Conservation (phyloP, 2,888 invertebrate species). For the Acronicta alni region DNA sequence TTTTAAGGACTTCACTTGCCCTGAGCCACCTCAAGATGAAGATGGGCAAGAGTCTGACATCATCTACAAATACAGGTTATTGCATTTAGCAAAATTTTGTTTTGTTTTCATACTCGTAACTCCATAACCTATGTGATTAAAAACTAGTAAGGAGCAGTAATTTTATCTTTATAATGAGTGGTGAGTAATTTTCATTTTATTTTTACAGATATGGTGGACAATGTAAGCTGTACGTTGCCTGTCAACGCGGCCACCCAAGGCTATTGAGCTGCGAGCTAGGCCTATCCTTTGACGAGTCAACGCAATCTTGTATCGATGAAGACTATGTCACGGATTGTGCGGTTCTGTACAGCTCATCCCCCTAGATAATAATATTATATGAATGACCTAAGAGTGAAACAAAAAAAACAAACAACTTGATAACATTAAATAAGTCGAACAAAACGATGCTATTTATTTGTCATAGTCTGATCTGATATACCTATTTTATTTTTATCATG, state of each 20-base stretch:
- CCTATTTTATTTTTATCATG: too few species aligned
- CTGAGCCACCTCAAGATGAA: conserved; percentile 56
- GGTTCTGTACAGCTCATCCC: not conserved
- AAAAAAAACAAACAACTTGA: too few species aligned
- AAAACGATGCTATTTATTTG: too few species aligned
- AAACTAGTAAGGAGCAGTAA: too few species aligned
- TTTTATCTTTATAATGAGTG: too few species aligned
- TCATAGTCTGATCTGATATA: too few species aligned
- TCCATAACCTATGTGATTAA: too few species aligned
- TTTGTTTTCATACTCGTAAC: too few species aligned
- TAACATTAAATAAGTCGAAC: not conserved
- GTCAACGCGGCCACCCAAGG: conserved; percentile 72
- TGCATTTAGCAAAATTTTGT: too few species aligned
- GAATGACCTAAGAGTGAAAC: too few species aligned
- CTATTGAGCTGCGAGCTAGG: conserved; percentile 74
- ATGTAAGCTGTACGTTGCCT: conserved; percentile 72
- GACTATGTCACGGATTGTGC: conserved; percentile 44
- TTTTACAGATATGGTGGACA: conserved; percentile 66
- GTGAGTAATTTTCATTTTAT: conserved; percentile 5
- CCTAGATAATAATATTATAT: not conserved
- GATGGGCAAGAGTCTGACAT: conserved; percentile 54
- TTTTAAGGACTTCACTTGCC: conserved; percentile 70
- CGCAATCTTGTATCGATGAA: conserved; percentile 65
- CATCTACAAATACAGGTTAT: conserved; percentile 69
- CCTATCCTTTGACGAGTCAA: conserved; percentile 67